phyloP scores from a whole-genome alignment of 2,113 vertebrate genomes.

The Lipophrys pholis region DNA sequence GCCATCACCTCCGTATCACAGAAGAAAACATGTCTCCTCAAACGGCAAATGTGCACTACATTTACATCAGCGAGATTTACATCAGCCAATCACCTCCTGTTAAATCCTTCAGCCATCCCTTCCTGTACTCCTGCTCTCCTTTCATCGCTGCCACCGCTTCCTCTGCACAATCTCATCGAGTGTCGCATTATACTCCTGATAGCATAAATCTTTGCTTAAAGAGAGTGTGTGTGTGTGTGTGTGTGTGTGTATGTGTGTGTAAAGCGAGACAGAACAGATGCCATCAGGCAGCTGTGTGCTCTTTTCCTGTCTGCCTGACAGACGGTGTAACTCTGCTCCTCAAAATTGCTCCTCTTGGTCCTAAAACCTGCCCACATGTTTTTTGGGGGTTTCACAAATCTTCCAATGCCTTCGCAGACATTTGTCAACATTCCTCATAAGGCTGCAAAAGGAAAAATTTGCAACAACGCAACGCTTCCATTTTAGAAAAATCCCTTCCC shows the following conservation, averaged over 20 bases:
- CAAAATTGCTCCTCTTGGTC: conserved; percentile 31
- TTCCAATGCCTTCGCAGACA: conserved; percentile 1
- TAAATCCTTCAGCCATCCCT: not conserved
- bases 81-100: not conserved
- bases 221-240: conserved; percentile 38
- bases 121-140: not conserved
- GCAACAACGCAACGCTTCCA: too few relatives aligned
- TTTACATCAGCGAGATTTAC: conserved; percentile 36
- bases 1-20: conserved; percentile 29
- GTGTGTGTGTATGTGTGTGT: conserved; percentile 37
- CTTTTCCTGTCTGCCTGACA: conserved; percentile 77
- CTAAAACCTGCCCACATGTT: conserved; percentile 20
- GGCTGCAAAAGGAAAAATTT: too few relatives aligned
- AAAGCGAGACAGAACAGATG: conserved; percentile 68
- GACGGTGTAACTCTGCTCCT: conserved; percentile 47
- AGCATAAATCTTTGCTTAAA: conserved; percentile 62
- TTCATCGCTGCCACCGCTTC: conserved; percentile 27
- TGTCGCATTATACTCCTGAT: conserved; percentile 31
- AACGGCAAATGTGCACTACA: conserved; percentile 41
- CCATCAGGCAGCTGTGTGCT: conserved; percentile 77
- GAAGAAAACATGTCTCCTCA: conserved; percentile 36
- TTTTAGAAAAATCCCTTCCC: too few relatives aligned
- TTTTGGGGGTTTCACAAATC: not conserved
- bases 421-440: not conserved
- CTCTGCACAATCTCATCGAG: conserved; percentile 17